Base-by-base conservation (phyloP, 2,797 vertebrate genomes). In the Poecilia picta region DNA sequence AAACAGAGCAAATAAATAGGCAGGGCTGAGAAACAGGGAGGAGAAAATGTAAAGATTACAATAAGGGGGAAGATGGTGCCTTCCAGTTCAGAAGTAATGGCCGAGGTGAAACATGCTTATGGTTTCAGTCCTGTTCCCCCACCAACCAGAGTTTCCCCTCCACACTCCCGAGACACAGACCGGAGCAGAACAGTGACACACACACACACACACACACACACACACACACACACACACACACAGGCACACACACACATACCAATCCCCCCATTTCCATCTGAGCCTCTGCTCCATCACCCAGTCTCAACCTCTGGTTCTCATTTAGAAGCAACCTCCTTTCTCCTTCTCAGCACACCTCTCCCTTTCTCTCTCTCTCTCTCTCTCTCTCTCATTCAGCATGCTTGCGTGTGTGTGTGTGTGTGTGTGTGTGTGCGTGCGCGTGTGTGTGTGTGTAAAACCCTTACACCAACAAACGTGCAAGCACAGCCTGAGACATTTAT, bases 231-330 rank as follows among this genome's bases (percentile, higher is more conserved):
- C 25, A 57, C 10, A 1, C 55, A 70, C 79, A 74, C 45, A 73
- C 43, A 53, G 41, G 76, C 79, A 77, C 43, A 71, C 62, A 62
- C 28, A 33, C 55, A 75, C 45, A 73, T 47, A 53, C 47, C 45
- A n/a, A 70, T 51, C 23, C 47, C 76, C 31, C 70, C 51, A 70
- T 82, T 80, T 81, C 81, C 71, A 72, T 86, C 74, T 62, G 81
- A 89, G 88, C 87, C 90, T 83, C 90, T 74, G 81, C 83, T 89
- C 85, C 57, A 8, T 89, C 91, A 85, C 82, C 87, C 85, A 41
- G 79, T 85, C 85, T 91, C 81, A 91, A 92, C 91, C 92, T 93
- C 92, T 93, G 92, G 88, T 92, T 93, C 85, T 93, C 89, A 94
- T 94, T 94, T 91, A 91, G 86, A 81, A 88, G 85, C 83, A 85